Percentiles rank a stretch among this genome's conserved stretches.
phyloP scores from a whole-genome alignment of 2,113 vertebrate genomes.

The Coptodon rendalli region DNA sequence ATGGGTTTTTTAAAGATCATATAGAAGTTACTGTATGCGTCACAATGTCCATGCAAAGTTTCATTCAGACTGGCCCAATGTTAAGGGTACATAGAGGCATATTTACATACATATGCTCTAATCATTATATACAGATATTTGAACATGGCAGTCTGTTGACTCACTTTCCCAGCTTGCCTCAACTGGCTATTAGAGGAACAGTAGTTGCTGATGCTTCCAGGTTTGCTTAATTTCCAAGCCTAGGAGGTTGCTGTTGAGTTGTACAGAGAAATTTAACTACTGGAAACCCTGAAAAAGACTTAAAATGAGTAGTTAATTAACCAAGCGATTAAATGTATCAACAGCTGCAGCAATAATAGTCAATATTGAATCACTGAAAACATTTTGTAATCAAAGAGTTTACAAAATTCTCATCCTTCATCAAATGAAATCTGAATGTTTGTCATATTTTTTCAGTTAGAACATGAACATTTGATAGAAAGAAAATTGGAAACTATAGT shows the following conservation, averaged over 20 bases:
- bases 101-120: neutral
- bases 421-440: neutral
- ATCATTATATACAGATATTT: neutral
- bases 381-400: neutral
- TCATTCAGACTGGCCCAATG: neutral
- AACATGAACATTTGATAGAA: neutral
- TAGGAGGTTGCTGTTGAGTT: neutral
- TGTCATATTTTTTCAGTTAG: neutral
- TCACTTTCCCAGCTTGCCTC: neutral
- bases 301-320: neutral
- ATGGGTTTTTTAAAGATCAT: neutral
- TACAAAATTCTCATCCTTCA: neutral
- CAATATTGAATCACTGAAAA: neutral
- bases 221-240: neutral
- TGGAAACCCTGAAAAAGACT: neutral
- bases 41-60: neutral
- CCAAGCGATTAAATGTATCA: neutral
- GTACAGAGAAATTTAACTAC: neutral
- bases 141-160: neutral
- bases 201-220: neutral
- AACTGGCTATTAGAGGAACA: neutral
- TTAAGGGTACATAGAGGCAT: neutral
- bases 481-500: neutral
- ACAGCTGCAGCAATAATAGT: neutral
- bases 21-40: neutral